These are phyloP conservation scores for Hypomesus transpacificus DNA, from an alignment of 2,113 vertebrate species.

Conservation along the genomic window DNA sequence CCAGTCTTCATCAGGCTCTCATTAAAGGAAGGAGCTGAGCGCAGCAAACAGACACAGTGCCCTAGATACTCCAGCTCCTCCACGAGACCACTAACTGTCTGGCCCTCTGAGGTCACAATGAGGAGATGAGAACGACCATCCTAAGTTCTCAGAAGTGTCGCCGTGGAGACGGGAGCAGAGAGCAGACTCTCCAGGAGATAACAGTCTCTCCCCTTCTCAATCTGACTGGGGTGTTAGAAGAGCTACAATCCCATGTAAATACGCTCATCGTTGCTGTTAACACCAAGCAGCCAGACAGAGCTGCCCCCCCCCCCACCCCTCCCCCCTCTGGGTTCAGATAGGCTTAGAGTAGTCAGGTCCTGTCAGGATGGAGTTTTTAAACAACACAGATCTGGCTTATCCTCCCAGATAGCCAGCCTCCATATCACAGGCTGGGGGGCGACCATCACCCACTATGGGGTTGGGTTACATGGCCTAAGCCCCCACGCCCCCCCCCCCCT, in stretches of 20 bases:
- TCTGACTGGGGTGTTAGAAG: too few species aligned
- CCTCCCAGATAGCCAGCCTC: background rate
- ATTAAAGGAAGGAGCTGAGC: too few species aligned
- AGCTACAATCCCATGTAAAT: conserved; percentile 61
- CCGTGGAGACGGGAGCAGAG: background rate
- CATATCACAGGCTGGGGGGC: too few species aligned
- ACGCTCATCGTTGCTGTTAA: conserved; percentile 66
- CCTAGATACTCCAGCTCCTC: too few species aligned
- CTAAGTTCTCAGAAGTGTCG: too few species aligned
- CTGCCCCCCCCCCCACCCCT: conserved; percentile 27
- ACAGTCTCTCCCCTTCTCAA: too few species aligned
- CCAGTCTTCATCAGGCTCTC: too few species aligned
- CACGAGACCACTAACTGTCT: too few species aligned
- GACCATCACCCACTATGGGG: background rate
- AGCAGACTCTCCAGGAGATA: background rate
- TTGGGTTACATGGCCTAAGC: conserved; percentile 44
- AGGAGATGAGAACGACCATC: too few species aligned
- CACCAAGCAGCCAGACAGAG: conserved; percentile 35
- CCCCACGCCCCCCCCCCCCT: background rate
- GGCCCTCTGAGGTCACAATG: too few species aligned
- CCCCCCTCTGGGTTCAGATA: conserved; percentile 52
- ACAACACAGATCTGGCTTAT: conserved; percentile 59
- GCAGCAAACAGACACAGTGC: too few species aligned
- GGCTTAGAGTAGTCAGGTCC: conserved; percentile 50
- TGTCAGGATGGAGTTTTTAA: conserved; percentile 50